Evolutionary conservation across 2,113 vertebrate genomes (phyloP).

Genomic region (Burhinus oedicnemus): DNA sequence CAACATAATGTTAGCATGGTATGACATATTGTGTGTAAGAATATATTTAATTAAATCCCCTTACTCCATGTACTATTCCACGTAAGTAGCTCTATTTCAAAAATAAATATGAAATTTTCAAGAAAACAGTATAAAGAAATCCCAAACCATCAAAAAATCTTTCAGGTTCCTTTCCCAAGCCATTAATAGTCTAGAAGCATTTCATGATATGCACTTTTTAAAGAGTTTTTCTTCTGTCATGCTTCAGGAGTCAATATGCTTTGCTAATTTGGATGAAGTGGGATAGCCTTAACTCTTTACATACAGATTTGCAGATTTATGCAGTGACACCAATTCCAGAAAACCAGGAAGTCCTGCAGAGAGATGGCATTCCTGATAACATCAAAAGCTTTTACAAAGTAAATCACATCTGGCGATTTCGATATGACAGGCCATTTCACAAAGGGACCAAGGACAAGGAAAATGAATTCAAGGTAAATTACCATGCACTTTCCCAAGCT

Average conservation of each 20-base stretch:
- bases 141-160: background rate
- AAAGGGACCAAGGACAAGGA: constrained; percentile 98
- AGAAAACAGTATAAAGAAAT: background rate
- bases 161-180: background rate
- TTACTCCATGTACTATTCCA: background rate
- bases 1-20: background rate
- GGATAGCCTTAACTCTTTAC: constrained; percentile 77
- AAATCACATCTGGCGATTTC: constrained; percentile 98
- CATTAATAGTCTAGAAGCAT: background rate
- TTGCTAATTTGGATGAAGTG: background rate
- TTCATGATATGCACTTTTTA: background rate
- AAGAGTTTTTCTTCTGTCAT: background rate
- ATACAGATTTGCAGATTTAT: constrained; percentile 95
- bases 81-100: background rate
- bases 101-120: background rate
- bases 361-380: constrained; percentile 95
- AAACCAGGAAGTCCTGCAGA: constrained; percentile 94
- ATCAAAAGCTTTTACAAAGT: constrained; percentile 99
- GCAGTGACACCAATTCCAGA: constrained; percentile 97
- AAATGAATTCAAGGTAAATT: constrained; percentile 98
- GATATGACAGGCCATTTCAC: constrained; percentile 97
- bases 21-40: background rate
- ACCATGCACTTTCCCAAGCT: background rate
- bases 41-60: background rate
- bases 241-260: background rate